Evolutionary conservation across 2,113 vertebrate species (phyloP).

Genomic region (Pitta sordida): DNA sequence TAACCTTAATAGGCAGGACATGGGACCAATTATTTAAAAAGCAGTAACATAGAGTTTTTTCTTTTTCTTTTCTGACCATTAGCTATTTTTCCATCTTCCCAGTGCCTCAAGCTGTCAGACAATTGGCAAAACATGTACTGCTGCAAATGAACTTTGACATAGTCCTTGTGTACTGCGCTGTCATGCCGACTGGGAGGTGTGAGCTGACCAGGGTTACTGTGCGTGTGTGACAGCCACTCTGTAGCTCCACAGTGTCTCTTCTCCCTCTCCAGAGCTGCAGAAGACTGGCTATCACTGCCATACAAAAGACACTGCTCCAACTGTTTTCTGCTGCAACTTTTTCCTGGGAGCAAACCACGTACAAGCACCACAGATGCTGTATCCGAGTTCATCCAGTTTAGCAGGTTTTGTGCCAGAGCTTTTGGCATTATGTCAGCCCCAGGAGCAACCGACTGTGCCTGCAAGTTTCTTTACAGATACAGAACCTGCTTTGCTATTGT

Average conservation of each 20-base stretch:
- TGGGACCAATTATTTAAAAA: neutral
- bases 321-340: neutral
- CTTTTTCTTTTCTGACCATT: neutral
- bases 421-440: neutral
- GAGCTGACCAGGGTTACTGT: neutral
- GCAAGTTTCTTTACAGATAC: neutral
- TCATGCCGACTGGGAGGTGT: neutral
- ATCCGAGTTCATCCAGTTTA: neutral
- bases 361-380: neutral
- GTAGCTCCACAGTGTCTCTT: neutral
- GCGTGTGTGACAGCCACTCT: fast-evolving
- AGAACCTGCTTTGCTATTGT: neutral
- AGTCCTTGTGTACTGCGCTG: neutral
- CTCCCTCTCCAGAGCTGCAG: neutral
- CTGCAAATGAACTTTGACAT: neutral
- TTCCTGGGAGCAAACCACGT: neutral
- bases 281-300: neutral
- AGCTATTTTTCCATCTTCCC: neutral
- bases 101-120: neutral
- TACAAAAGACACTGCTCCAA: neutral
- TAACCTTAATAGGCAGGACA: neutral
- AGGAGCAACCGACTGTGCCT: neutral
- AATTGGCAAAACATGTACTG: neutral
- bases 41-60: neutral
- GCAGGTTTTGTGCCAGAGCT: neutral